Conservation (phyloP, 1,140 invertebrate genomes). For the Adoxophyes honmai region DNA sequence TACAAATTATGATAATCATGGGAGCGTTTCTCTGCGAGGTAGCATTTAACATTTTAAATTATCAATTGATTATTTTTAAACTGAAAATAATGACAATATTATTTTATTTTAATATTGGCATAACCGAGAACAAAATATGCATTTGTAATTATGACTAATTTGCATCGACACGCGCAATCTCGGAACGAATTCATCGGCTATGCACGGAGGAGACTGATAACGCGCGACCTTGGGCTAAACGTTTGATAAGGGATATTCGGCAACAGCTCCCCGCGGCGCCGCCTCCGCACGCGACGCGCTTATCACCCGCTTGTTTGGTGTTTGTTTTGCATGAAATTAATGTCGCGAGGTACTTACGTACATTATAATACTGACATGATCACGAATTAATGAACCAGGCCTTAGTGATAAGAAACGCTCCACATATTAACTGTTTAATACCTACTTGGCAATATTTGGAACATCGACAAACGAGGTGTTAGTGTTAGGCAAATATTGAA, state of each 20-base stretch:
- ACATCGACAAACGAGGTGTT: too few relatives aligned
- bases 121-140: background rate
- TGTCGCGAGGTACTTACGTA: conserved; percentile 42
- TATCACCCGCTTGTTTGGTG: conserved; percentile 36
- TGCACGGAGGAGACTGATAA: conserved; percentile 52
- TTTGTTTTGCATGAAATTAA: conserved; percentile 64
- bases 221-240: conserved; percentile 60
- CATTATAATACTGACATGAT: conserved; percentile 50
- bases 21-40: too few relatives aligned
- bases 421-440: background rate
- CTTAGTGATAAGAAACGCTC: conserved; percentile 6
- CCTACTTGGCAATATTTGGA: too few relatives aligned
- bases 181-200: conserved; percentile 56
- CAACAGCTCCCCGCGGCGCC: conserved; percentile 28
- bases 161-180: conserved; percentile 37
- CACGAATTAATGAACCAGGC: conserved; percentile 39
- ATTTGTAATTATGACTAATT: conserved; percentile 19
- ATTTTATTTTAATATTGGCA: too few relatives aligned
- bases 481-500: too few relatives aligned
- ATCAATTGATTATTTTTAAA: too few relatives aligned
- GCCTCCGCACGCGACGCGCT: conserved; percentile 24
- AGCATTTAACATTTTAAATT: too few relatives aligned
- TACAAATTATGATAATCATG: too few relatives aligned
- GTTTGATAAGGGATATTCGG: conserved; percentile 68
- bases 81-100: too few relatives aligned